Base-by-base conservation (phyloP, 1,140 invertebrate species). In the Globodera rostochiensis region DNA sequence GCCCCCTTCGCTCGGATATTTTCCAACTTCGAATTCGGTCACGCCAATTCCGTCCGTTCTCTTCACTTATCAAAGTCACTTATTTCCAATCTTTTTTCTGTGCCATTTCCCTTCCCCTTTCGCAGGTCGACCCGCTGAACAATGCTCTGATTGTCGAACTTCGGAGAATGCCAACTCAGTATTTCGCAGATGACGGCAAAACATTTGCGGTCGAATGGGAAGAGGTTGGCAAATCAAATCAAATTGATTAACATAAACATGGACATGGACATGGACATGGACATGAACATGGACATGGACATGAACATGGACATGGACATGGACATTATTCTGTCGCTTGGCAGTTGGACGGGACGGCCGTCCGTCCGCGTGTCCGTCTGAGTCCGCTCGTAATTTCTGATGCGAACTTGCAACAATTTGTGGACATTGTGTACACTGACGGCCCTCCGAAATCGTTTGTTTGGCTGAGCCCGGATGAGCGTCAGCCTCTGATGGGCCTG, bases 101-200 rank as follows among this genome's bases (percentile, higher is more conserved):
- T 25, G 25, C 25, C 6, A 45, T 71, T 47, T 13, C 5, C 36
- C 11, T 47, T 36, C 0, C 11, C 5, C 69, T 9, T 47, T 71
- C 3, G 3, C 25, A 71, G 69, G 69, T 78, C 46, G 66, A 64
- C 69, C 64, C 77, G 8, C 21, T 78, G 70, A 64, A 70, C 70
- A 78, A 78, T 47, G 9, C 70, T 13, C 49, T 78, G 66, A 78
- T 78, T 47, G 25, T 78, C 25, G 21, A 69, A 19, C 70, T 78
- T 50, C 49, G 36, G 6, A 53, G 49, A 19, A 45, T 69, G 50
- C 64, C 77, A 9, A 69, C 6, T 36, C 77, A 78, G 21, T 78
- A 78, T 69, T 78, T 78, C 21, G 66, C 25, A 64, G 71, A 71
- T 69, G 77, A 78, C 49, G 77, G 77, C 46, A 45, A 78, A 19